Evolutionary conservation across 2,888 invertebrate species (phyloP).

Genomic region (Mamestra brassicae): DNA sequence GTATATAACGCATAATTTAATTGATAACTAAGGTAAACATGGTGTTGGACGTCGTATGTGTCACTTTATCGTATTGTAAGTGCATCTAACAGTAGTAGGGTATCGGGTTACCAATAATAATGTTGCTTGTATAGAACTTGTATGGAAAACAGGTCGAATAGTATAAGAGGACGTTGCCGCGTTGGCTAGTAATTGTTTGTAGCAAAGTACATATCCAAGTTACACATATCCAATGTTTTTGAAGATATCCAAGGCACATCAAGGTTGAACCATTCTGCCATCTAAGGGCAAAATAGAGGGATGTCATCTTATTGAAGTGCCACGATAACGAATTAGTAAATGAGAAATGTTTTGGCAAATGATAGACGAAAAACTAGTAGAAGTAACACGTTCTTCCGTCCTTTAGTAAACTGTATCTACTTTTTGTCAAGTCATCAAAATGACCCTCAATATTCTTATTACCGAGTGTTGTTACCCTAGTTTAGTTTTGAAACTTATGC

Average conservation of each 20-base stretch:
- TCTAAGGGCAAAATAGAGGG: background rate
- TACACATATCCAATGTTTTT: constrained; percentile 2
- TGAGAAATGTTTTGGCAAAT: constrained; percentile 6
- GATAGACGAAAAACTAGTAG: background rate
- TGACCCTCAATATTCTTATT: background rate
- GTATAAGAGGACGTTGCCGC: background rate
- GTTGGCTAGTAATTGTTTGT: constrained; percentile 7
- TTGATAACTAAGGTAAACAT: constrained; percentile 55
- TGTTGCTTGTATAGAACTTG: constrained; percentile 40
- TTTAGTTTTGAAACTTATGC: constrained; percentile 16
- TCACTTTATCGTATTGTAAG: constrained; percentile 48
- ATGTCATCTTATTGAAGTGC: background rate
- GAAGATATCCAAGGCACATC: background rate
- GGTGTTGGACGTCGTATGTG: constrained; percentile 34
- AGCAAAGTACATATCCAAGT: background rate
- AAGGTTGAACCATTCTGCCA: too few species aligned
- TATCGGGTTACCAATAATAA: constrained; percentile 55
- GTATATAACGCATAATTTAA: constrained; percentile 55
- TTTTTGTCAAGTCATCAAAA: constrained; percentile 20
- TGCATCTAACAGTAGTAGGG: constrained; percentile 33
- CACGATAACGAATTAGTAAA: background rate
- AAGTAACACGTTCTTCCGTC: background rate
- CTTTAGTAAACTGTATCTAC: background rate
- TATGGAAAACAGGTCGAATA: constrained; percentile 43
- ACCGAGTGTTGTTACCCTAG: constrained; percentile 19